Evolutionary conservation across 2,888 invertebrate genomes (phyloP).

Genomic region (Melolontha melolontha): DNA sequence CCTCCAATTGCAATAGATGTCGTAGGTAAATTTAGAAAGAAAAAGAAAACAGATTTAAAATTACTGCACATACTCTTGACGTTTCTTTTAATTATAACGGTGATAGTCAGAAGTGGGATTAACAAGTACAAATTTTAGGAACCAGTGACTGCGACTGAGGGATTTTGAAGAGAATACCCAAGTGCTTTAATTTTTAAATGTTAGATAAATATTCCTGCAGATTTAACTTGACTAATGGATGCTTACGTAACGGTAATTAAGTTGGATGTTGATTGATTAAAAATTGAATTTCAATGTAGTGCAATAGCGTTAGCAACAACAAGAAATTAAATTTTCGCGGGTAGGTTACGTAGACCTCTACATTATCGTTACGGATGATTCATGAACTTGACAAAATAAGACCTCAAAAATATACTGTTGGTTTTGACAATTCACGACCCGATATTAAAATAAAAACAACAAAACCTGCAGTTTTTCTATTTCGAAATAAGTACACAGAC

Average conservation of each 20-base stretch:
- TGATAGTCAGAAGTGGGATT: conserved; percentile 61
- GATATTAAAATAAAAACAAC: conserved; percentile 54
- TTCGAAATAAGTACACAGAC: conserved; percentile 24
- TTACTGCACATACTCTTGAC: conserved; percentile 62
- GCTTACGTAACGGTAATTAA: conserved; percentile 37
- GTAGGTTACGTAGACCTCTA: conserved; percentile 36
- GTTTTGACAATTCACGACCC: conserved; percentile 65
- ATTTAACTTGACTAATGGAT: conserved; percentile 63
- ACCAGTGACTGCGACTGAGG: conserved; percentile 60
- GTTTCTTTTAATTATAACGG: conserved; percentile 58
- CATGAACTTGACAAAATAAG: conserved; percentile 61
- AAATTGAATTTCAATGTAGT: conserved; percentile 6
- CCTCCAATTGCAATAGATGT: conserved; percentile 62
- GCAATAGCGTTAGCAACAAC: too few relatives aligned
- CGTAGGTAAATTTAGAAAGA: conserved; percentile 47
- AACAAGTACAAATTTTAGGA: conserved; percentile 64
- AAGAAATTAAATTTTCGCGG: neutral
- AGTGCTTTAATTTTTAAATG: conserved; percentile 64
- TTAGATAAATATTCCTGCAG: conserved; percentile 62
- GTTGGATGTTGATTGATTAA: neutral
- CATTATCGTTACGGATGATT: conserved; percentile 51
- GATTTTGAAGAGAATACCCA: conserved; percentile 65
- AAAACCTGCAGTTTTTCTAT: conserved; percentile 43
- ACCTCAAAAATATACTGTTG: conserved; percentile 67
- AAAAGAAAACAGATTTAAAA: conserved; percentile 24